Conservation (phyloP, 1,140 invertebrate species). For the Amphibalanus amphitrite region DNA sequence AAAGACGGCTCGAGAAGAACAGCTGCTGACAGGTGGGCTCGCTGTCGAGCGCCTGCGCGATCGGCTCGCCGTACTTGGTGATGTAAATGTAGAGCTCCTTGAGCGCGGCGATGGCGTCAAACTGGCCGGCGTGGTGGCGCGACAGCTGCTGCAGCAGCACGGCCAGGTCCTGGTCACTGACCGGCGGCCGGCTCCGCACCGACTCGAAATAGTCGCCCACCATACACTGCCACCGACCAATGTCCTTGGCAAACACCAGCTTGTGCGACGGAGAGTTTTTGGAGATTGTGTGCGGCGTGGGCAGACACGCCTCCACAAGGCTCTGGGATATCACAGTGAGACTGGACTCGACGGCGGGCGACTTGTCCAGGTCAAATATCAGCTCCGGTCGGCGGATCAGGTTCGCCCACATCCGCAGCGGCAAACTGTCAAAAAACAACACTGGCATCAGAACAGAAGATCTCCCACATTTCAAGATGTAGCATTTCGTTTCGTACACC, state of each 20-base stretch:
- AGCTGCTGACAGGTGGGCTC: slow-evolving; percentile 5
- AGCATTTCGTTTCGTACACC: too few relatives aligned
- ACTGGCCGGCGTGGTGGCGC: slow-evolving; percentile 65
- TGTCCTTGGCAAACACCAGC: slow-evolving; percentile 83
- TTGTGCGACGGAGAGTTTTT: slow-evolving; percentile 92
- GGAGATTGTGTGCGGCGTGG: slow-evolving; percentile 66
- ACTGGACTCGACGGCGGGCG: slow-evolving; percentile 73
- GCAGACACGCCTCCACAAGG: slow-evolving; percentile 90
- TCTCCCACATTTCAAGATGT: too few relatives aligned
- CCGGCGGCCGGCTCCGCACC: slow-evolving; percentile 63
- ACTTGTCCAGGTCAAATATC: slow-evolving; percentile 90
- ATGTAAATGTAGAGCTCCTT: slow-evolving; percentile 90
- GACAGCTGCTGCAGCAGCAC: slow-evolving; percentile 81
- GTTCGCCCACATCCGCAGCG: slow-evolving; percentile 89
- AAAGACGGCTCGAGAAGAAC: slow-evolving; percentile 18
- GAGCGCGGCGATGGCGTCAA: slow-evolving; percentile 72
- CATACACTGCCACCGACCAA: slow-evolving; percentile 48
- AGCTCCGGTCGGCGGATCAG: slow-evolving; percentile 94
- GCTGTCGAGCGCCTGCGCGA: slow-evolving; percentile 30
- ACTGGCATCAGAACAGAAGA: too few relatives aligned
- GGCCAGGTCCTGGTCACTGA: slow-evolving; percentile 80
- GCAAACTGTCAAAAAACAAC: slow-evolving; percentile 41
- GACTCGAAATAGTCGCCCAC: slow-evolving; percentile 73
- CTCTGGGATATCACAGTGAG: slow-evolving; percentile 88
- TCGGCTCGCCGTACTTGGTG: slow-evolving; percentile 79